Evolutionary conservation across 2,888 invertebrate species (phyloP).

Genomic region (Eupithecia subumbrata): DNA sequence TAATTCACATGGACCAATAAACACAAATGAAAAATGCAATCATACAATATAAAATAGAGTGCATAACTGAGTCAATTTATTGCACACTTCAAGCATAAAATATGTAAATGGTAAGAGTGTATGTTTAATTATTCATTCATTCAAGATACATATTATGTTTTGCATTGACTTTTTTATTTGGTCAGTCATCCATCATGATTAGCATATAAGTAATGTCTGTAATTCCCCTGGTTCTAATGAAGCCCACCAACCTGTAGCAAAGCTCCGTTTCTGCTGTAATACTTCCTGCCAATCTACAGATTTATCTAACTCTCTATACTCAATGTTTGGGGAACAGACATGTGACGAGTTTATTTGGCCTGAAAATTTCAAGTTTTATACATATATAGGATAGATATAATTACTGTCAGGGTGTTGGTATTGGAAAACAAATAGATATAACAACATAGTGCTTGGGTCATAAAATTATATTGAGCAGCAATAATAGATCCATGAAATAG

Average conservation of each 20-base stretch:
- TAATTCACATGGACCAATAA: neutral
- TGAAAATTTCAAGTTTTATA: conserved; percentile 67
- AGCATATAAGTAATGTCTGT: conserved; percentile 12
- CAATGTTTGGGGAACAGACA: conserved; percentile 71
- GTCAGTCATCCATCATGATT: neutral
- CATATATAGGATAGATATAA: conserved; percentile 11
- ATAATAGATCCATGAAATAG: neutral
- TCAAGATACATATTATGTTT: neutral
- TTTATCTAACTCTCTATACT: conserved; percentile 80
- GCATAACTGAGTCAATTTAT: neutral
- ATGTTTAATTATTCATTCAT: neutral
- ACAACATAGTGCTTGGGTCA: neutral
- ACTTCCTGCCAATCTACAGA: conserved; percentile 80
- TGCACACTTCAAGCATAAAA: neutral
- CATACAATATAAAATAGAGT: neutral
- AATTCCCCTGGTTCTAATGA: conserved; percentile 30
- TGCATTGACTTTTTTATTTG: neutral
- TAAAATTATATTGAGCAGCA: neutral
- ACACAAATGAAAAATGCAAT: neutral
- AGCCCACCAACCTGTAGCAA: conserved; percentile 80
- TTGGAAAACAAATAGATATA: neutral
- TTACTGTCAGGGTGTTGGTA: neutral
- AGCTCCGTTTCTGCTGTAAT: conserved; percentile 69
- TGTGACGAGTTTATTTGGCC: conserved; percentile 70
- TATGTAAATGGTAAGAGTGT: neutral